Evolutionary conservation across 2,888 invertebrate genomes (phyloP).

Genomic region (Tetramorium bicarinatum): DNA sequence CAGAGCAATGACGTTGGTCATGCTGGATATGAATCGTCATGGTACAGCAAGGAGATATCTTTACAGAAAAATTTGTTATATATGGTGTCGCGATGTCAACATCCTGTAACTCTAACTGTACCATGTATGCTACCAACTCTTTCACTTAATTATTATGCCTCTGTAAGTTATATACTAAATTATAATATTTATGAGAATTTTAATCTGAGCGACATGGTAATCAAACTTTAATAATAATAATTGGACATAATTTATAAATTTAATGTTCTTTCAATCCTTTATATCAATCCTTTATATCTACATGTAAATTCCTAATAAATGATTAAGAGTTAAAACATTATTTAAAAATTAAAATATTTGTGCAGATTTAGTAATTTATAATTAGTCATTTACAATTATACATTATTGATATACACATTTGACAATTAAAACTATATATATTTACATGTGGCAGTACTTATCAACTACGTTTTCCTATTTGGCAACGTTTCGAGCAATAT

Average conservation of each 20-base stretch:
- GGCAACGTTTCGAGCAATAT: constrained; percentile 63
- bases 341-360: neutral
- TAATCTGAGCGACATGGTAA: neutral
- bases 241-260: neutral
- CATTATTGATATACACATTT: neutral
- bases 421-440: neutral
- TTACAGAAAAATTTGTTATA: constrained; percentile 53
- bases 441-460: constrained; percentile 64
- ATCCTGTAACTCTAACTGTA: constrained; percentile 63
- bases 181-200: neutral
- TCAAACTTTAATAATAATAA: neutral
- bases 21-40: constrained; percentile 48
- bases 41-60: constrained; percentile 40
- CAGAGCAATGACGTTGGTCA: constrained; percentile 50
- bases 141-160: constrained; percentile 68
- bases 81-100: constrained; percentile 53
- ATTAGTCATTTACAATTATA: constrained; percentile 9
- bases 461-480: constrained; percentile 70
- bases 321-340: neutral
- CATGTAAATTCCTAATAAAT: neutral
- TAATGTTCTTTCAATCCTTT: neutral
- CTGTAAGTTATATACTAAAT: constrained; percentile 48
- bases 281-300: neutral
- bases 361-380: neutral
- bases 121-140: constrained; percentile 64